phyloP scores from a whole-genome alignment of 1,140 invertebrate species.

The Dreissena polymorpha region DNA sequence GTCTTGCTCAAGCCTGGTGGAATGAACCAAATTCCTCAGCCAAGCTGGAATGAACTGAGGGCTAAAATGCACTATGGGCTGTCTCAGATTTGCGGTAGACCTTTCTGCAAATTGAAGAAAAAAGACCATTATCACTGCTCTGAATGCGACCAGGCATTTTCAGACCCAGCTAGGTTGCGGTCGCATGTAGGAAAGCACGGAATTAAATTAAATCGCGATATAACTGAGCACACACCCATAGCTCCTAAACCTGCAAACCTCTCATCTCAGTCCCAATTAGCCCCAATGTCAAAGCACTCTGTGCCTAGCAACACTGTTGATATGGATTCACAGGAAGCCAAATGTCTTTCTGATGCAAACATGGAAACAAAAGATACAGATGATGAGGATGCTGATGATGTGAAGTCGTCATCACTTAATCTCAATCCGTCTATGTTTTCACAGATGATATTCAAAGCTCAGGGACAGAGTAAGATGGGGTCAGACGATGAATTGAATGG shows the following conservation, averaged over 20 bases:
- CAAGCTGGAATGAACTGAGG: slow-evolving; percentile 66
- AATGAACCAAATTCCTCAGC: slow-evolving; percentile 54
- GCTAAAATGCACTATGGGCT: slow-evolving; percentile 72
- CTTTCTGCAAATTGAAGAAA: slow-evolving; percentile 92
- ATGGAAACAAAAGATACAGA: slow-evolving; percentile 51
- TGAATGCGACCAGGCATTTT: slow-evolving; percentile 89
- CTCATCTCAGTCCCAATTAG: background rate
- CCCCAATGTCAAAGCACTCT: background rate
- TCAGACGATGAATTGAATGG: background rate
- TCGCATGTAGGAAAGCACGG: slow-evolving; percentile 80
- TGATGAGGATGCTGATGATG: slow-evolving; percentile 44
- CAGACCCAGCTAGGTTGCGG: slow-evolving; percentile 77
- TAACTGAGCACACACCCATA: background rate
- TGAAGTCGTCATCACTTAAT: slow-evolving; percentile 70
- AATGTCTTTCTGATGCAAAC: slow-evolving; percentile 31
- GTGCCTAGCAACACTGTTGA: background rate
- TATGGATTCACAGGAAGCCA: slow-evolving; percentile 46
- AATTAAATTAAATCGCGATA: slow-evolving; percentile 62
- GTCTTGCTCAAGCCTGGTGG: slow-evolving; percentile 76
- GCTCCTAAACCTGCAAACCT: slow-evolving; percentile 3
- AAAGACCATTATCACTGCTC: slow-evolving; percentile 93
- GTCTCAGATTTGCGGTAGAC: slow-evolving; percentile 86
- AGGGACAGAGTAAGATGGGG: slow-evolving; percentile 50
- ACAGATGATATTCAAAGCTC: slow-evolving; percentile 67
- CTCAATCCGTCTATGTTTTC: slow-evolving; percentile 70